These are phyloP conservation scores for Muntiacus reevesi DNA, from an alignment of 2,113 vertebrate genomes.

Conservation along the genomic window DNA sequence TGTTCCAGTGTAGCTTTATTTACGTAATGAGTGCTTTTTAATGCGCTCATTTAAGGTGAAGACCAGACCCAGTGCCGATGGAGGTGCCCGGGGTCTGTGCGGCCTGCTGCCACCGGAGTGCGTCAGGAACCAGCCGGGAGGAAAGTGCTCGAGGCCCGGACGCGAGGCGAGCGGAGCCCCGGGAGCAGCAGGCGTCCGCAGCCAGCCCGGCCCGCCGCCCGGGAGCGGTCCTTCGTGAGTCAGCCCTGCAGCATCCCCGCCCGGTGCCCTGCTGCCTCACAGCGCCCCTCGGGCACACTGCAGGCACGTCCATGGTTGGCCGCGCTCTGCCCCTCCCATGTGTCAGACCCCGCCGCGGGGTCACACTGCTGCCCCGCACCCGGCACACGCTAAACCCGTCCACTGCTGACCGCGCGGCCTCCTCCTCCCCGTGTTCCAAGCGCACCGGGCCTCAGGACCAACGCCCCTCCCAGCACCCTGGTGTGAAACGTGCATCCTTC, in stretches of 20 bases:
- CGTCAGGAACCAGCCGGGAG: not conserved
- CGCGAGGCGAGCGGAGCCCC: fast-evolving
- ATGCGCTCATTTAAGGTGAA: not conserved
- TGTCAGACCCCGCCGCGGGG: not conserved
- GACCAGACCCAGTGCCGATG: fast-evolving
- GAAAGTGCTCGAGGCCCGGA: fast-evolving
- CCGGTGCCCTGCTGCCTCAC: not conserved
- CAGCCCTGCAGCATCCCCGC: not conserved
- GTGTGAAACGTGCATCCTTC: not conserved
- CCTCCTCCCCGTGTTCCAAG: not conserved
- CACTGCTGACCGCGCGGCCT: not conserved
- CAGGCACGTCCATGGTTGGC: not conserved
- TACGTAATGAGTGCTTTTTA: not conserved
- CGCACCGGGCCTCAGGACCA: not conserved
- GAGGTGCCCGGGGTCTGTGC: not conserved
- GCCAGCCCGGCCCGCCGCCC: not conserved
- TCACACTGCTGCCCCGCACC: not conserved
- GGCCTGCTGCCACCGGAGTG: not conserved
- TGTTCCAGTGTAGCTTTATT: not conserved
- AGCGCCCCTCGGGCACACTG: not conserved
- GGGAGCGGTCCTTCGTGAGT: not conserved
- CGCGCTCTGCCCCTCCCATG: not conserved
- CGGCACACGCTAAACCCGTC: not conserved
- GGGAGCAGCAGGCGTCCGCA: no score
- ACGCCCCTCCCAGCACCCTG: no score